A percentile compares a stretch with the other conserved stretches of the same genome.
These are phyloP conservation scores for Pecten maximus DNA, from an alignment of 2,888 invertebrate species.

Conservation along the genomic window DNA sequence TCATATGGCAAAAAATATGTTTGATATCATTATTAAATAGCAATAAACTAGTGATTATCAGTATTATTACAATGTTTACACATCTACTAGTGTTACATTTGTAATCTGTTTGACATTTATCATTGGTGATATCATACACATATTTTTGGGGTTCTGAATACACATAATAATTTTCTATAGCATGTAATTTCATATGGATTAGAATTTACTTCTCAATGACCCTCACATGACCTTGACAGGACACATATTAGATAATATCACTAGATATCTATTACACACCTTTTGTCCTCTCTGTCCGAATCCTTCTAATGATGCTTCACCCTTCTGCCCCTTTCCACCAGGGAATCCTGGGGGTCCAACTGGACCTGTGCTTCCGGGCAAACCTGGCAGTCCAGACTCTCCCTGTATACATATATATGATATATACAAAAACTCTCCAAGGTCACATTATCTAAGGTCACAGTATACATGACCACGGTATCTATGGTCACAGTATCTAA, in stretches of 20 bases:
- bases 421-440: no score
- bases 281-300: constrained; percentile 82
- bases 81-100: no score
- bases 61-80: no score
- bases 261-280: constrained; percentile 55
- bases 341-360: constrained; percentile 73
- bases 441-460: background rate
- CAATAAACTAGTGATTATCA: background rate
- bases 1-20: constrained; percentile 50
- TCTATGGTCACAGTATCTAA: no score
- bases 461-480: background rate
- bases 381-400: constrained; percentile 77
- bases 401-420: constrained; percentile 64
- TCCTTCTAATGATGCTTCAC: constrained; percentile 83
- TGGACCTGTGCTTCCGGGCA: constrained; percentile 74
- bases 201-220: background rate
- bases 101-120: no score
- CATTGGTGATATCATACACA: no score
- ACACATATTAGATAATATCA: background rate
- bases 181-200: no score
- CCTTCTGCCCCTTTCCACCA: constrained; percentile 83
- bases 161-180: no score
- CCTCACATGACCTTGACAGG: background rate
- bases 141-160: no score
- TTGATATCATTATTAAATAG: background rate